Evolutionary conservation across 2,797 vertebrate species (phyloP), one percentile per base, ranked within the genome.

Genomic region (Gouania willdenowi): DNA sequence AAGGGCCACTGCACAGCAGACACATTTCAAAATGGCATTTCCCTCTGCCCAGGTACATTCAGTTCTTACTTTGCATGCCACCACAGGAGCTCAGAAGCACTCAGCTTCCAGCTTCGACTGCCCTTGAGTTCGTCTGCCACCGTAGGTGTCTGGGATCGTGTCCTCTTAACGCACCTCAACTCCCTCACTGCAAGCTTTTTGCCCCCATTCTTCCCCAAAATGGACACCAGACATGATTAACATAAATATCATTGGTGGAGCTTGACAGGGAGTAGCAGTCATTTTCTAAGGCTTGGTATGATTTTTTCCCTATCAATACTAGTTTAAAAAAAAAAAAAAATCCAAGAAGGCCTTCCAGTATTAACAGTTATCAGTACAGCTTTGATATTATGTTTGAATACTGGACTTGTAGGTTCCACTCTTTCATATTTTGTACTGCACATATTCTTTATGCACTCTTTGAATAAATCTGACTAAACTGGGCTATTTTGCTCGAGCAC

Each of bases 61-160:
- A 34, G 30, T 26, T 60, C 58, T 68, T 36, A 55, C 53, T 61
- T 53, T 53, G 48, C 47, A 41, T 9, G 27, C 29, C 68, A 71
- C 46, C 42, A 14, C 31, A 8, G 44, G 44, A 46, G 39, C 38
- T 34, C 57, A 30, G 57, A 40, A 62, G 27, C 19, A 50, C 59
- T 28, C 16, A 14, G 45, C 62, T 58, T 45, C 35, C 43, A 55
- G 13, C 24, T 24, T 26, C 5, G 4, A 26, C 34, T 25, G 62
- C 62, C 66, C 63, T 8, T 15, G 65, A 48, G 77, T 60, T 34
- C 4, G 21, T 43, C 57, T 66, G 65, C 75, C 70, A 71, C 59
- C 44, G 58, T 40, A 51, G 55, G 28, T 54, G 9, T 48, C 42
- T 12, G 2, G 48, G 52, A 60, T 44, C 48, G 17, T 36, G 22